phyloP scores from a whole-genome alignment of 1,140 invertebrate genomes.

The Drosophila littoralis region DNA sequence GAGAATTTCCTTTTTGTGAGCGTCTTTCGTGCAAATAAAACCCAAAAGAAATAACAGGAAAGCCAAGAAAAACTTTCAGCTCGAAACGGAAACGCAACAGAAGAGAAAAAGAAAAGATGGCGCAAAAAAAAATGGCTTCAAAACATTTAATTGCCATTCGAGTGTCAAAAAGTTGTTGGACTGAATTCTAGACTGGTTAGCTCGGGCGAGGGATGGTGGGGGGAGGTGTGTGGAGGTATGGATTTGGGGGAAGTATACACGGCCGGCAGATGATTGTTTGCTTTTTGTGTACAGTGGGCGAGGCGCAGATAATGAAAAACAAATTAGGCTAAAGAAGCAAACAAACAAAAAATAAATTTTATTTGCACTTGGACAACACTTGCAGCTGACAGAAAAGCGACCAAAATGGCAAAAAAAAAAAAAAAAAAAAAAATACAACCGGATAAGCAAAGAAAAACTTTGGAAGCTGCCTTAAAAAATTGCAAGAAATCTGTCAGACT shows the following conservation, averaged over 20 bases:
- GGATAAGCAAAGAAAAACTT: neutral
- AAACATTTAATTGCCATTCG: constrained; percentile 81
- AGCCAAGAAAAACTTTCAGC: constrained; percentile 31
- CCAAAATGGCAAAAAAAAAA: constrained; percentile 13
- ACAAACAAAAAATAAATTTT: constrained; percentile 37
- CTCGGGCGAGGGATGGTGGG: neutral
- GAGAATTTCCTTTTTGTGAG: constrained; percentile 36
- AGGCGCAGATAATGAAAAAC: constrained; percentile 72
- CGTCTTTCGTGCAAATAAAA: constrained; percentile 59
- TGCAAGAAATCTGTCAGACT: constrained; percentile 66
- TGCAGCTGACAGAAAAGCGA: constrained; percentile 64
- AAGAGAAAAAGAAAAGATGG: constrained; percentile 2
- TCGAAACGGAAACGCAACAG: neutral
- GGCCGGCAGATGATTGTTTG: constrained; percentile 34
- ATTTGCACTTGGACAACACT: constrained; percentile 66
- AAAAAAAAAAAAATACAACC: constrained; percentile 16
- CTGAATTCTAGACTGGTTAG: constrained; percentile 6
- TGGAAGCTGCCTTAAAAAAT: constrained; percentile 17
- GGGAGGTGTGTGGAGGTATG: neutral
- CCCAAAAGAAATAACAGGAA: constrained; percentile 28
- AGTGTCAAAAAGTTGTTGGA: constrained; percentile 54
- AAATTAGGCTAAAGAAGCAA: constrained; percentile 71
- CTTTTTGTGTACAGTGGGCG: constrained; percentile 28
- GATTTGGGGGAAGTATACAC: constrained; percentile 1
- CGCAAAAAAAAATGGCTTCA: constrained; percentile 67